These are phyloP conservation scores for Anguilla japonica DNA, from an alignment of 2,113 vertebrate genomes.

Conservation along the genomic window DNA sequence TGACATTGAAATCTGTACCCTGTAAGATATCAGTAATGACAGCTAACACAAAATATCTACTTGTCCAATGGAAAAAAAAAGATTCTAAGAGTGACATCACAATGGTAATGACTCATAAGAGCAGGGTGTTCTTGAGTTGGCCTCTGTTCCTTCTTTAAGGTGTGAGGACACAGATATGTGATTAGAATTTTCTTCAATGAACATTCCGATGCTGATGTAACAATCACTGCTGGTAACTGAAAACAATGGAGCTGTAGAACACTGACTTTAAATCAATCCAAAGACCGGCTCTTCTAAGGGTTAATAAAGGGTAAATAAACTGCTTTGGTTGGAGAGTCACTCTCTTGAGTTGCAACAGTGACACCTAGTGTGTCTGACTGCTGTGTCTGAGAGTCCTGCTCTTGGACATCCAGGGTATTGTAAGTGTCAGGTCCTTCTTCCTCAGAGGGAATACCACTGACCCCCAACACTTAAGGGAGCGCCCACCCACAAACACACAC, in stretches of 20 bases:
- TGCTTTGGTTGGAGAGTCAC: constrained; percentile 4
- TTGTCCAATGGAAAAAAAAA: neutral
- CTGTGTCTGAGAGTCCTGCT: constrained; percentile 16
- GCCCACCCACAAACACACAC: neutral
- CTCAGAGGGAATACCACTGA: neutral
- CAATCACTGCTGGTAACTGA: too few relatives aligned
- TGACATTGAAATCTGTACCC: neutral
- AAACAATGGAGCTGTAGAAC: too few relatives aligned
- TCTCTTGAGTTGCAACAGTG: constrained; percentile 69
- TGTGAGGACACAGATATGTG: too few relatives aligned
- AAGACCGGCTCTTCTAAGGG: too few relatives aligned
- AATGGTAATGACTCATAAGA: neutral
- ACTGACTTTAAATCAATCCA: too few relatives aligned
- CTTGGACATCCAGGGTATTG: neutral
- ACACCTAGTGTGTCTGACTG: constrained; percentile 71
- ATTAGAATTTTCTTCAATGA: too few relatives aligned
- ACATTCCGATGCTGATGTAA: too few relatives aligned
- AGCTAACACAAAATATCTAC: neutral
- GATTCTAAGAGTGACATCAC: neutral
- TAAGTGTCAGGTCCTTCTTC: neutral
- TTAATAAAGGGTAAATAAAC: neutral
- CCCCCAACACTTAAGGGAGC: neutral
- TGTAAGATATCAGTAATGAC: neutral
- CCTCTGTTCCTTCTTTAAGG: neutral
- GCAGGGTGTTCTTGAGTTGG: neutral